Evolutionary conservation across 2,797 vertebrate genomes (phyloP).

Genomic region (Chaetodon trifasciatus): DNA sequence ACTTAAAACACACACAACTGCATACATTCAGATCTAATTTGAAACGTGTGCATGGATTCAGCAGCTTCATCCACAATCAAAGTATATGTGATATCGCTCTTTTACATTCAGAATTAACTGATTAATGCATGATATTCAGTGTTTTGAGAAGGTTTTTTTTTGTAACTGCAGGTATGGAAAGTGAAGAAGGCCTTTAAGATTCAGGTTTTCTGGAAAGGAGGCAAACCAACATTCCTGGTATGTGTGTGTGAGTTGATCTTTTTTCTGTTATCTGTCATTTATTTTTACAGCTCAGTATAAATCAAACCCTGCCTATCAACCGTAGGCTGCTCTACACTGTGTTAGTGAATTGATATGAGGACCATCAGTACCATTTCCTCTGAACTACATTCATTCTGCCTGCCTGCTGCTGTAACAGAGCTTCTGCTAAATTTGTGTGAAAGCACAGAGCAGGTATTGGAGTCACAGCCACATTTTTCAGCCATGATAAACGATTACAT

Average conservation of each 20-base stretch:
- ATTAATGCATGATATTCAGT: not conserved
- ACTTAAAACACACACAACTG: too few relatives aligned
- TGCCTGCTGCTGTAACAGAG: constrained; percentile 1
- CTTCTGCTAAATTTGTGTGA: not conserved
- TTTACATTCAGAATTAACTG: too few relatives aligned
- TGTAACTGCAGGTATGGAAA: constrained; percentile 92
- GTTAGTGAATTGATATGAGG: not conserved
- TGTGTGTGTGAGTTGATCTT: constrained; percentile 18
- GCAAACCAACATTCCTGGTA: constrained; percentile 87
- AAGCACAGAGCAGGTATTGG: not conserved
- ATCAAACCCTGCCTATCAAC: not conserved
- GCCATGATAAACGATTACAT: not conserved
- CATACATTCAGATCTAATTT: not conserved
- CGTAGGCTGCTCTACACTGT: not conserved
- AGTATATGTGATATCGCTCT: too few relatives aligned
- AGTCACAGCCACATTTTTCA: not conserved
- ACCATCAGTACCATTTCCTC: not conserved
- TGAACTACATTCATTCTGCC: not conserved
- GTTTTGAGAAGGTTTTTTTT: not conserved
- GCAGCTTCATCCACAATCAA: too few relatives aligned
- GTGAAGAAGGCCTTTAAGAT: constrained; percentile 99
- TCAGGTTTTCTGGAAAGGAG: constrained; percentile 90
- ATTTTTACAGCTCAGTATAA: not conserved
- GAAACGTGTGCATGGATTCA: not conserved
- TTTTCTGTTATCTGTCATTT: not conserved